phyloP scores from a whole-genome alignment of 2,113 vertebrate genomes.

The Scomber japonicus region DNA sequence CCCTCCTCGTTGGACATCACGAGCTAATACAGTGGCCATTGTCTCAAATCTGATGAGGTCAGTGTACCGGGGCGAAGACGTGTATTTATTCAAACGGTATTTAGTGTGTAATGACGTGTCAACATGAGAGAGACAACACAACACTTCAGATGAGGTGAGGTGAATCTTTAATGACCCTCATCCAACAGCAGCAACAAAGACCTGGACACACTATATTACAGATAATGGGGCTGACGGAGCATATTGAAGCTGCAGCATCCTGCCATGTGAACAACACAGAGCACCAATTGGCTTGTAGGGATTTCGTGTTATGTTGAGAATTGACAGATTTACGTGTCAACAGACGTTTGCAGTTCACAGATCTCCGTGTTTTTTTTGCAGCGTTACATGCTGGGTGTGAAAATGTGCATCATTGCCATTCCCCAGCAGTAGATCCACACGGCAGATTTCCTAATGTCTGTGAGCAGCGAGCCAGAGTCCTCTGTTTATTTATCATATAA shows the following conservation, averaged over 20 bases:
- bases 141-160: not conserved
- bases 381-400: slow-evolving; percentile 72
- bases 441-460: slow-evolving; percentile 43
- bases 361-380: slow-evolving; percentile 58
- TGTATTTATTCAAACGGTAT: not conserved
- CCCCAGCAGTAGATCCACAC: slow-evolving; percentile 53
- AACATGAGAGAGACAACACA: not conserved
- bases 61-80: not conserved
- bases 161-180: not conserved
- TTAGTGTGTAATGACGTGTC: not conserved
- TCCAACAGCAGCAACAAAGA: not conserved
- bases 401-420: slow-evolving; percentile 58
- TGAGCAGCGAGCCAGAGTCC: slow-evolving; percentile 26
- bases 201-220: not conserved
- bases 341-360: slow-evolving; percentile 78
- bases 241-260: slow-evolving; percentile 3
- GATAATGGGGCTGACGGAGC: not conserved
- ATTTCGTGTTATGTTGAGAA: slow-evolving; percentile 50
- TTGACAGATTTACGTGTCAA: slow-evolving; percentile 65
- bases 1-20: not conserved
- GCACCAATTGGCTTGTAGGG: slow-evolving; percentile 37
- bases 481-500: slow-evolving; percentile 57
- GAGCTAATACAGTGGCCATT: not conserved
- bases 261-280: not conserved
- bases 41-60: not conserved